phyloP scores from a whole-genome alignment of 2,888 invertebrate species.

The Dione vanillae region DNA sequence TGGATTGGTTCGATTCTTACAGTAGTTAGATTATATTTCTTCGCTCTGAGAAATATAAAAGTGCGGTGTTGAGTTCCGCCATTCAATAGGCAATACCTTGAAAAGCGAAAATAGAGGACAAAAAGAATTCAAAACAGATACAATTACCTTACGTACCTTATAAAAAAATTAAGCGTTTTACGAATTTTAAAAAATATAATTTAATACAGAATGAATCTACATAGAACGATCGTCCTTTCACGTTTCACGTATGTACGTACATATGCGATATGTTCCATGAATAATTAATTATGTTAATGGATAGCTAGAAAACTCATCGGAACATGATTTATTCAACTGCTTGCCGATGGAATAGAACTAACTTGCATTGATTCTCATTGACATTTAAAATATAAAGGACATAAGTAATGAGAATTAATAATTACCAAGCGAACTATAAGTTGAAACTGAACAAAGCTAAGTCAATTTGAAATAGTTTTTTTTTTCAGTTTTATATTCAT shows the following conservation, averaged over 20 bases:
- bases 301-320: conserved; percentile 42
- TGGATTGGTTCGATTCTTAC: no score
- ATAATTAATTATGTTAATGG: conserved; percentile 44
- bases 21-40: no score
- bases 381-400: conserved; percentile 27
- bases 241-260: conserved; percentile 36
- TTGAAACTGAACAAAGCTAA: not conserved
- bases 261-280: conserved; percentile 38
- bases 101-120: no score
- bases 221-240: conserved; percentile 20
- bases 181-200: not conserved
- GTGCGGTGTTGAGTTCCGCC: no score
- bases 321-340: conserved; percentile 42
- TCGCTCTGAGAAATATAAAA: no score
- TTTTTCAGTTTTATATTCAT: no score
- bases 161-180: not conserved
- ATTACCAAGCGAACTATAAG: not conserved
- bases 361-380: conserved; percentile 39
- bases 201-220: not conserved
- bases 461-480: no score
- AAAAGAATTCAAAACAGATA: not conserved
- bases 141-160: not conserved
- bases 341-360: conserved; percentile 32
- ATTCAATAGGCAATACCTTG: no score
- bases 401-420: conserved; percentile 15